A percentile compares a stretch with the other conserved stretches of the same genome.
Evolutionary conservation across 1,140 invertebrate genomes (phyloP).

Genomic region (Pectinophora gossypiella): DNA sequence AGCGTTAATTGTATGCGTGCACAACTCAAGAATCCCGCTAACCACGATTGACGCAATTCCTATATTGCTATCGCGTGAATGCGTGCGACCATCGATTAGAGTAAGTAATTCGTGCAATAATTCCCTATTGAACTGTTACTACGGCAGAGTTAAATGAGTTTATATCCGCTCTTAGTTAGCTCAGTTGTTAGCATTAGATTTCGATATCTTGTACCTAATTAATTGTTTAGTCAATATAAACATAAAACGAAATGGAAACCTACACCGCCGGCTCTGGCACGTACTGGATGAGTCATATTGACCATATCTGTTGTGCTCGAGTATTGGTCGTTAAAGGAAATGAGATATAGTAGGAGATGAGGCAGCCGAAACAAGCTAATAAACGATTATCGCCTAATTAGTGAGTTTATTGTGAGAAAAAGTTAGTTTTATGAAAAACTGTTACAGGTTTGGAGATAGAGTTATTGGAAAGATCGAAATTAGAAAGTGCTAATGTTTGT

Average conservation of each 20-base stretch:
- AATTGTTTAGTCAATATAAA: not conserved
- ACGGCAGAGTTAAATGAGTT: slow-evolving; percentile 31
- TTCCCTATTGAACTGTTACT: slow-evolving; percentile 42
- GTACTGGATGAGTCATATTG: not conserved
- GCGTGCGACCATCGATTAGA: slow-evolving; percentile 28
- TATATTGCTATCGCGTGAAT: slow-evolving; percentile 22
- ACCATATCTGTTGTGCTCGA: too few species aligned
- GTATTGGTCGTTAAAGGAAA: not conserved
- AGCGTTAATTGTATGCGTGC: slow-evolving; percentile 29
- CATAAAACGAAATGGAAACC: too few species aligned
- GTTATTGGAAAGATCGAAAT: not conserved
- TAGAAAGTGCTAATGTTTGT: not conserved
- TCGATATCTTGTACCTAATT: not conserved
- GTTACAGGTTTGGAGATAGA: not conserved
- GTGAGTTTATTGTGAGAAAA: not conserved
- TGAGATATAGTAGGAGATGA: too few species aligned
- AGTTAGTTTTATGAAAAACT: too few species aligned
- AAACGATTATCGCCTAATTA: not conserved
- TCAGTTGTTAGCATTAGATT: not conserved
- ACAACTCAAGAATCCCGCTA: slow-evolving; percentile 15
- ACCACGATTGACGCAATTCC: slow-evolving; percentile 28
- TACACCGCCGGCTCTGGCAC: not conserved
- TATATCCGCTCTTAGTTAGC: slow-evolving; percentile 24
- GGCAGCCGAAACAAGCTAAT: not conserved
- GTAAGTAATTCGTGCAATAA: slow-evolving; percentile 34